phyloP scores from a whole-genome alignment of 2,888 invertebrate genomes.

The Anthophora plumipes region DNA sequence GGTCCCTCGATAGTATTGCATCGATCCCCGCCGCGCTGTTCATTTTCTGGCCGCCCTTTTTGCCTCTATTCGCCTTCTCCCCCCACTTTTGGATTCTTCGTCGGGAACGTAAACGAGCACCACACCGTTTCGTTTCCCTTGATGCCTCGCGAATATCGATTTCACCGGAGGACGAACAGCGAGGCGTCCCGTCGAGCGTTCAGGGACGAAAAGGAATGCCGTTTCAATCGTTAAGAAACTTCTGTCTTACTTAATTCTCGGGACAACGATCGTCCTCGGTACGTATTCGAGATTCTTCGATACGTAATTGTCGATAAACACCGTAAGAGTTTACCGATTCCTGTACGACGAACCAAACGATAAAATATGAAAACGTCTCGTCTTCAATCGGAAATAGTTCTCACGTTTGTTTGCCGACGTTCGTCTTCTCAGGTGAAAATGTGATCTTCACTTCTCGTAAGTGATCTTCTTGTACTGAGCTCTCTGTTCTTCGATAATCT shows the following conservation, averaged over 20 bases:
- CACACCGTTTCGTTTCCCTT: slow-evolving; percentile 19
- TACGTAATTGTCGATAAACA: neutral
- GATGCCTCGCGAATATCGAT: slow-evolving; percentile 49
- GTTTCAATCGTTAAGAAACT: slow-evolving; percentile 33
- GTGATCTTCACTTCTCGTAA: neutral
- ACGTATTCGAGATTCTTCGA: neutral
- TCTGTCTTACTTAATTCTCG: neutral
- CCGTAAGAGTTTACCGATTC: neutral
- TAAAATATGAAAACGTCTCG: neutral
- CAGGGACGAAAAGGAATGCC: slow-evolving; percentile 58
- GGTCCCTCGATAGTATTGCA: slow-evolving; percentile 65
- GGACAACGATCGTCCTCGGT: slow-evolving; percentile 10
- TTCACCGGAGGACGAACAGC: slow-evolving; percentile 25
- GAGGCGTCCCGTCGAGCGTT: slow-evolving; percentile 31
- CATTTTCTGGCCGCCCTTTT: neutral
- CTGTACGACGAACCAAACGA: neutral
- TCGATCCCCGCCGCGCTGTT: slow-evolving; percentile 29
- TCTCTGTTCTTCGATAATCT: neutral
- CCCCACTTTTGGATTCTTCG: neutral
- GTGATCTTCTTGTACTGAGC: neutral
- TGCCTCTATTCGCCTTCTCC: neutral
- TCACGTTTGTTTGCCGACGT: too few species aligned
- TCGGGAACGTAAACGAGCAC: slow-evolving; percentile 12
- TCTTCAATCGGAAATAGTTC: too few species aligned
- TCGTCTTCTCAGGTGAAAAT: neutral